phyloP scores from a whole-genome alignment of 1,140 invertebrate species.

The Drosophila repleta region DNA sequence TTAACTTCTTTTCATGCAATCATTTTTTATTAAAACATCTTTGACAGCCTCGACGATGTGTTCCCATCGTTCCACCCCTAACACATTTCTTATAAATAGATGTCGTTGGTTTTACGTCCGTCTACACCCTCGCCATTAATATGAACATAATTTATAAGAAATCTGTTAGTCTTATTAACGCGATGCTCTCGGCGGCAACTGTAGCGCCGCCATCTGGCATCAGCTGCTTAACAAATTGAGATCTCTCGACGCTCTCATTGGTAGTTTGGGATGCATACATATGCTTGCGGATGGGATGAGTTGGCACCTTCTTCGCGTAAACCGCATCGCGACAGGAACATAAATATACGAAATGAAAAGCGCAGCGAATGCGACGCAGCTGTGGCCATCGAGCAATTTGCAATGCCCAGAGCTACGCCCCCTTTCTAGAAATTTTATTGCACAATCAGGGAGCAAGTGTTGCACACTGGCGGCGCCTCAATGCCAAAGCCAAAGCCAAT shows the following conservation, averaged over 20 bases:
- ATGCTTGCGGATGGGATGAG: conserved; percentile 40
- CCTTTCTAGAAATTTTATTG: conserved; percentile 61
- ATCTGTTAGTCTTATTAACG: conserved; percentile 76
- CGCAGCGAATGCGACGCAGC: conserved; percentile 66
- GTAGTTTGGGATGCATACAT: neutral
- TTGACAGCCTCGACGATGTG: neutral
- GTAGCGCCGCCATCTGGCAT: conserved; percentile 69
- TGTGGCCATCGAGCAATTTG: conserved; percentile 63
- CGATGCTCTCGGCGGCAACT: conserved; percentile 16
- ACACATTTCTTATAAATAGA: conserved; percentile 43
- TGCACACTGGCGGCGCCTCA: conserved; percentile 50
- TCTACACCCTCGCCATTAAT: conserved; percentile 39
- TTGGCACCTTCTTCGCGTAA: conserved; percentile 70
- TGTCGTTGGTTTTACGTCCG: conserved; percentile 16
- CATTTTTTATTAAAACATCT: conserved; percentile 4
- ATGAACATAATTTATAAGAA: conserved; percentile 73
- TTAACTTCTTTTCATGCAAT: neutral
- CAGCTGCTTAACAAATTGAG: conserved; percentile 78
- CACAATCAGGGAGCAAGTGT: conserved; percentile 72
- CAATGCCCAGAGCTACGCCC: conserved; percentile 62
- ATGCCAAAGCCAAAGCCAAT: conserved; percentile 47
- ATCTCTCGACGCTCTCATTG: conserved; percentile 9
- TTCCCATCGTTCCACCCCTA: conserved; percentile 23
- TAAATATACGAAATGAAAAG: conserved; percentile 79
- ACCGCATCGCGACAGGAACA: conserved; percentile 72